A percentile compares a stretch with the other conserved stretches of the same genome.
Conservation (phyloP, 92 coral and sea anemone species). For the Isaurus tuberculatus region DNA sequence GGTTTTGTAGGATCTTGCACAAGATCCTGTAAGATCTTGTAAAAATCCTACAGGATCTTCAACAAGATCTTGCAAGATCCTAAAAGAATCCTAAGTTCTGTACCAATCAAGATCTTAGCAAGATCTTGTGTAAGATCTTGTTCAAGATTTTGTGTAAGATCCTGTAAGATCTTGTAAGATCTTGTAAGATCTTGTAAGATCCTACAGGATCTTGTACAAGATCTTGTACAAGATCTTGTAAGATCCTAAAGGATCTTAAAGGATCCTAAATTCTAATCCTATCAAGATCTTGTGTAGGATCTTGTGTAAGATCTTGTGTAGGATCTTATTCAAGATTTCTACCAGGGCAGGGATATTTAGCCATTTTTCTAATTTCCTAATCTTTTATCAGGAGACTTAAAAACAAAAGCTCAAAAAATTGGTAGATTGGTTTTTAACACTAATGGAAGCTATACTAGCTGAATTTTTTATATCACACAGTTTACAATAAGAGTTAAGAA, state of each 20-base stretch:
- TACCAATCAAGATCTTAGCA: background rate
- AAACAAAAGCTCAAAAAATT: no score
- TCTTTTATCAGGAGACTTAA: no score
- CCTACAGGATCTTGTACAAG: background rate
- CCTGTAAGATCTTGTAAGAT: background rate
- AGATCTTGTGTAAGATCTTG: background rate
- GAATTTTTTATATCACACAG: no score
- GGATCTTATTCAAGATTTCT: background rate
- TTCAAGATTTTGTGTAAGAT: background rate
- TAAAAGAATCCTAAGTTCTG: conserved; percentile 1
- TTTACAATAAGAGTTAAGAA: no score
- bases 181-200: conserved; percentile 2
- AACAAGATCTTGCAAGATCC: conserved; percentile 5
- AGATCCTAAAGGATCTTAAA: conserved; percentile 3
- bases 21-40: conserved; percentile 9
- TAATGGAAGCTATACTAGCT: no score
- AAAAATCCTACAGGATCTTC: conserved; percentile 1
- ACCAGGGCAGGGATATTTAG: conserved; percentile 15
- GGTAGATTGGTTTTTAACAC: no score
- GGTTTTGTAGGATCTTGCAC: conserved; percentile 5
- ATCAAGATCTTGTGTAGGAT: conserved; percentile 17
- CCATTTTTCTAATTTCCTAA: no score
- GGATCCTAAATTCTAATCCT: conserved; percentile 1
- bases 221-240: conserved; percentile 6
- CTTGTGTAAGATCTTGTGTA: conserved; percentile 6